Evolutionary conservation across 2,888 invertebrate genomes (phyloP).

Genomic region (Synanthedon vespiformis): DNA sequence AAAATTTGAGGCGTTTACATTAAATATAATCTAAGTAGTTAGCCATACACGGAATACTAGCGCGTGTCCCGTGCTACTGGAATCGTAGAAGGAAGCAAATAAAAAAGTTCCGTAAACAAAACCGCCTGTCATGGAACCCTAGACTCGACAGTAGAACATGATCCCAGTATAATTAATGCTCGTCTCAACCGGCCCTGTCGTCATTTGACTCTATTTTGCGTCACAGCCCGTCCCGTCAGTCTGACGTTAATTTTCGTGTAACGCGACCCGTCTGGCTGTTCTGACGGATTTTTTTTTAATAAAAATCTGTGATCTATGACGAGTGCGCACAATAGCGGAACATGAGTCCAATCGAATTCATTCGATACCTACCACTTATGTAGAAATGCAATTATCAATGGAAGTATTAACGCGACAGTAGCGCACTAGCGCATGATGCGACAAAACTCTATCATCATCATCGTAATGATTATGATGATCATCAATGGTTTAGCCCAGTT

Average conservation of each 20-base stretch:
- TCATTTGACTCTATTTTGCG: slow-evolving; percentile 29
- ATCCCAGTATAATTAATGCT: slow-evolving; percentile 50
- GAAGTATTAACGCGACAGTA: background rate
- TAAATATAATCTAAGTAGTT: too few species aligned
- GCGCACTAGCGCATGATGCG: too few species aligned
- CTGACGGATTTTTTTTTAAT: slow-evolving; percentile 7
- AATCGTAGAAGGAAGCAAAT: too few species aligned
- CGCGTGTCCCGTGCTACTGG: too few species aligned
- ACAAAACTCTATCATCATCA: too few species aligned
- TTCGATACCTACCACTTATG: too few species aligned
- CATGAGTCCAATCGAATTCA: background rate
- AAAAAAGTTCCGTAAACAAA: background rate
- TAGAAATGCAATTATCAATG: background rate
- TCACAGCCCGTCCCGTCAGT: slow-evolving; percentile 22
- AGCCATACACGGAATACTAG: too few species aligned
- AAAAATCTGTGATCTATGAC: slow-evolving; percentile 8
- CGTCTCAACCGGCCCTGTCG: slow-evolving; percentile 32
- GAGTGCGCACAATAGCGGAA: background rate
- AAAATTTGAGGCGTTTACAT: too few species aligned
- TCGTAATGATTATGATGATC: too few species aligned
- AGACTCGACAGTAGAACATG: slow-evolving; percentile 20
- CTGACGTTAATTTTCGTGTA: slow-evolving; percentile 55
- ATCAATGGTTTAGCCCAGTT: too few species aligned
- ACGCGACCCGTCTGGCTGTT: slow-evolving; percentile 41
- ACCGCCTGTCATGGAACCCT: slow-evolving; percentile 1